Base-by-base conservation (phyloP, 2,888 invertebrate genomes). In the Amaurobius ferox region DNA sequence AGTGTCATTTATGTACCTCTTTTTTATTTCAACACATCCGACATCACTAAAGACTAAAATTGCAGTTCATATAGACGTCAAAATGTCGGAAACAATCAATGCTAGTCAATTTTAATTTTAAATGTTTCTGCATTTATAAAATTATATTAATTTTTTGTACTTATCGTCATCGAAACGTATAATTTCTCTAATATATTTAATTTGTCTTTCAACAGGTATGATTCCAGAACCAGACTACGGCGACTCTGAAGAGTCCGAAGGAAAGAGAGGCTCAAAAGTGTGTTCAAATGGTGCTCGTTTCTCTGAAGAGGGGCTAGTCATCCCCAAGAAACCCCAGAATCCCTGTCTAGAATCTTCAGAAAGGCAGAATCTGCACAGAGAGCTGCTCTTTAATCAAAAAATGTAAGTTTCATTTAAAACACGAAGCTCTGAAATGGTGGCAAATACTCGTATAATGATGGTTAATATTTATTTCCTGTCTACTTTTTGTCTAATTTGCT, bases 341-440 rank as follows among this genome's bases (percentile, higher is more conserved):
- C 98, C 97, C 62, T 96, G 96, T 91, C 92, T 96, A 88, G 96
- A 95, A 89, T 96, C 95, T 88, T 93, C 93, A 30, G 96, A 95
- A 90, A 94, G 96, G 89, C 95, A 96, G 93, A 96, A 96, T 90
- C 93, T 98, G 88, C 97, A 97, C 91, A 94, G 95, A 90, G 97
- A 98, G 91, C 93, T 98, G 89, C 93, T 96, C 90, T 96, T 97
- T 92, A 97, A 97, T 92, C 96, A 97, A 91, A 97, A 95, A 94
- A 94, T 96, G 97, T 97, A 91, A 90, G 91, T 80, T 44, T 40
- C 5, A 6, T 35, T 39, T 70, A 13, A 0, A n/a, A n/a, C n/a
- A n/a, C n/a, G n/a, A n/a, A n/a, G n/a, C n/a, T n/a, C n/a, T n/a
- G n/a, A n/a, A n/a, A n/a, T n/a, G n/a, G n/a, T n/a, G 11, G 35